phyloP scores from a whole-genome alignment of 2,888 invertebrate species.

The Hydriomena furcata region DNA sequence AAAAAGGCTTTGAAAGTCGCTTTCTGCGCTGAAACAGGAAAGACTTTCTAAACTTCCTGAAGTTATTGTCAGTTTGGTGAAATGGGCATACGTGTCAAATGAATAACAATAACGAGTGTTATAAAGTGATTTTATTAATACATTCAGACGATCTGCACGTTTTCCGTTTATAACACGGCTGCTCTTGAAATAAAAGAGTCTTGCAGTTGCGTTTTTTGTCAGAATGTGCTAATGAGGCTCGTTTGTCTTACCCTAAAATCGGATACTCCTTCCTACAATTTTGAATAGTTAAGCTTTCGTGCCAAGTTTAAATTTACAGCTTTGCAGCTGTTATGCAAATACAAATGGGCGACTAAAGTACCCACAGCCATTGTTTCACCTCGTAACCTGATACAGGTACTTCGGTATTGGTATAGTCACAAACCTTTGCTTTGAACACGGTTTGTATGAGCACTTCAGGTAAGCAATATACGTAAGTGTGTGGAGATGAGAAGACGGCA shows the following conservation, averaged over 20 bases:
- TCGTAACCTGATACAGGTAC: constrained; percentile 32
- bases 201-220: neutral
- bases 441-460: constrained; percentile 31
- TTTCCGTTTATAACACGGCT: no score
- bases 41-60: constrained; percentile 30
- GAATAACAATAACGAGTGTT: neutral
- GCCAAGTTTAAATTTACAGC: constrained; percentile 53
- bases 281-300: constrained; percentile 43
- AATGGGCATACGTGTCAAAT: constrained; percentile 26
- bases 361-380: constrained; percentile 42
- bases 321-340: constrained; percentile 51
- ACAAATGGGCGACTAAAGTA: constrained; percentile 44
- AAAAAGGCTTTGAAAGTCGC: constrained; percentile 32
- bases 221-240: neutral
- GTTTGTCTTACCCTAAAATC: constrained; percentile 28
- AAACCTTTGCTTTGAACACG: constrained; percentile 26
- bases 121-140: neutral
- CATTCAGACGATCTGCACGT: no score
- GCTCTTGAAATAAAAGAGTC: neutral
- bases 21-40: constrained; percentile 28
- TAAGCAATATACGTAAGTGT: constrained; percentile 23
- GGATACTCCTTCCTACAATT: constrained; percentile 44
- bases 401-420: constrained; percentile 31
- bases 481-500: constrained; percentile 18
- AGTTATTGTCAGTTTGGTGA: constrained; percentile 38